phyloP scores from a whole-genome alignment of 1,140 invertebrate species.

The Bombus pascuorum region DNA sequence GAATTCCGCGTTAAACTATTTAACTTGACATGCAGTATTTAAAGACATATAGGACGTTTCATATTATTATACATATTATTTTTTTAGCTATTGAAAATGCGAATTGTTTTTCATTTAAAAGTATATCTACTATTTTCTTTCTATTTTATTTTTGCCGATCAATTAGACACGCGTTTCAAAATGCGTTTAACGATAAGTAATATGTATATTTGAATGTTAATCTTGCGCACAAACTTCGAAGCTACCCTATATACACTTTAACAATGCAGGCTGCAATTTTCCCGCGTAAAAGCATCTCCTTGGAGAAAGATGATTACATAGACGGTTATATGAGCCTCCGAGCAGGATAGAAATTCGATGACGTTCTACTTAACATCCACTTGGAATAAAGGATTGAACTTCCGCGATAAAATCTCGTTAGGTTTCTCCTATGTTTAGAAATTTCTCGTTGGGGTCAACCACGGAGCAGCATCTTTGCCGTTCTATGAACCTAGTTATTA shows the following conservation, averaged over 20 bases:
- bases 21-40: neutral
- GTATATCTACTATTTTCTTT: neutral
- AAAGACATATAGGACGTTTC: neutral
- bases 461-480: no score
- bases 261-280: constrained; percentile 7
- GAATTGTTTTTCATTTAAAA: neutral
- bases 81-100: neutral
- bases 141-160: neutral
- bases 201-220: neutral
- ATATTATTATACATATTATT: neutral
- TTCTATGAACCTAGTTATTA: neutral
- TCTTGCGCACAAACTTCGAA: neutral
- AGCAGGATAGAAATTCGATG: constrained; percentile 9
- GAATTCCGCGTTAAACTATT: neutral
- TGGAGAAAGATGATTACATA: constrained; percentile 6
- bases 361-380: constrained; percentile 22
- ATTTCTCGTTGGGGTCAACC: constrained; percentile 19
- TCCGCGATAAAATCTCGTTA: constrained; percentile 32
- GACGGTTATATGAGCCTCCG: neutral
- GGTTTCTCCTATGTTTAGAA: constrained; percentile 41
- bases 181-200: no score
- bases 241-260: neutral
- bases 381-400: constrained; percentile 23
- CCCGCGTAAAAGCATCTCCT: neutral
- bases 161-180: neutral